phyloP scores from a whole-genome alignment of 1,140 invertebrate species.

The Macrobrachium nipponense region DNA sequence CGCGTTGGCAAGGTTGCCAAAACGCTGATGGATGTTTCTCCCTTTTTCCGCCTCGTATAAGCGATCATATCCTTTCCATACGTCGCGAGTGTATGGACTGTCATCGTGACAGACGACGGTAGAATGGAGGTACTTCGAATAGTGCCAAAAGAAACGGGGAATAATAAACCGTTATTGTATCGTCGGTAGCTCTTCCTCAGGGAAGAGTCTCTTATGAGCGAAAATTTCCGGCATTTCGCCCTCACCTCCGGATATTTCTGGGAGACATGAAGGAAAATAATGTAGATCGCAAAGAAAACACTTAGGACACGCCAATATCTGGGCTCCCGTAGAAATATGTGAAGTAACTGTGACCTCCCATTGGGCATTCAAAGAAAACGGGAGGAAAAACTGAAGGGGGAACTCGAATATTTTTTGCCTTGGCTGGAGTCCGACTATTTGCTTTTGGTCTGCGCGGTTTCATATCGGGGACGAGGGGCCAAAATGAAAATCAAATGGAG shows the following conservation, averaged over 20 bases:
- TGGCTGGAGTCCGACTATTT: conserved; percentile 40
- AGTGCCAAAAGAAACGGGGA: background rate
- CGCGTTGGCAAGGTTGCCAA: conserved; percentile 44
- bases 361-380: conserved; percentile 44
- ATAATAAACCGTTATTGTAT: conserved; percentile 20
- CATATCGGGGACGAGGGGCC: conserved; percentile 32
- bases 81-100: too few relatives aligned
- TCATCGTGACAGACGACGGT: too few relatives aligned
- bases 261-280: conserved; percentile 61
- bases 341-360: conserved; percentile 53
- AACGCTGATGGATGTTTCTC: conserved; percentile 16
- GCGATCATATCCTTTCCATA: background rate
- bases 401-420: conserved; percentile 16
- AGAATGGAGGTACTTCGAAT: too few relatives aligned
- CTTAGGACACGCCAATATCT: conserved; percentile 60
- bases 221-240: conserved; percentile 56
- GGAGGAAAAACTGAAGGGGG: background rate
- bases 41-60: background rate
- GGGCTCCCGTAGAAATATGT: conserved; percentile 52
- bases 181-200: conserved; percentile 13
- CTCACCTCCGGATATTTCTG: conserved; percentile 42
- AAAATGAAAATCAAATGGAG: conserved; percentile 46
- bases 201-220: conserved; percentile 50
- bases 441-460: conserved; percentile 34
- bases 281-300: conserved; percentile 60